Conservation (phyloP, 2,797 vertebrate genomes). For the Leucoraja ocellata region DNA sequence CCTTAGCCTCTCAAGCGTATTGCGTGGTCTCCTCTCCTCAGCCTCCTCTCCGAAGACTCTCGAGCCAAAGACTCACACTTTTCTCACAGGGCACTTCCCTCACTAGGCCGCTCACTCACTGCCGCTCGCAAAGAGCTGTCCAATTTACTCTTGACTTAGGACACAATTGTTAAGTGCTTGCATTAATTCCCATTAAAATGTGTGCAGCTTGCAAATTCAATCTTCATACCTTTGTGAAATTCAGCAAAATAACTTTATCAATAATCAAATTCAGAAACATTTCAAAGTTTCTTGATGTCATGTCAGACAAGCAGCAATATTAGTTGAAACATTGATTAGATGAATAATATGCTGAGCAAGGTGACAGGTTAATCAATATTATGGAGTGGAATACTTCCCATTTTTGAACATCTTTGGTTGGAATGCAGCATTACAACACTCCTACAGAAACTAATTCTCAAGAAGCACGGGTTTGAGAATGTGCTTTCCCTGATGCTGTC, state of each 20-base stretch:
- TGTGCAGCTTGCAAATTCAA: neutral
- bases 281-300: neutral
- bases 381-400: neutral
- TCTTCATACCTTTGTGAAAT: neutral
- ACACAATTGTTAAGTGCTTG: neutral
- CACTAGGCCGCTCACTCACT: too few relatives aligned
- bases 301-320: neutral
- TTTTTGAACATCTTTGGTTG: neutral
- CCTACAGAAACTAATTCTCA: neutral
- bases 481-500: neutral
- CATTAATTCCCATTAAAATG: neutral
- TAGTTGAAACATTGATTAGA: neutral
- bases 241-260: neutral
- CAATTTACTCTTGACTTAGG: conserved; percentile 5
- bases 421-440: neutral
- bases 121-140: too few relatives aligned
- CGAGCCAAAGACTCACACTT: too few relatives aligned
- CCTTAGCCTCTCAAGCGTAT: too few relatives aligned
- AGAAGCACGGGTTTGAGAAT: neutral
- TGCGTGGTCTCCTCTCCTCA: too few relatives aligned
- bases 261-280: neutral
- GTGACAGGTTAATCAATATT: neutral
- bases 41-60: too few relatives aligned
- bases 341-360: neutral
- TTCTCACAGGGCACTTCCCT: too few relatives aligned